phyloP scores from a whole-genome alignment of 1,140 invertebrate genomes.

The Melitaea cinxia region DNA sequence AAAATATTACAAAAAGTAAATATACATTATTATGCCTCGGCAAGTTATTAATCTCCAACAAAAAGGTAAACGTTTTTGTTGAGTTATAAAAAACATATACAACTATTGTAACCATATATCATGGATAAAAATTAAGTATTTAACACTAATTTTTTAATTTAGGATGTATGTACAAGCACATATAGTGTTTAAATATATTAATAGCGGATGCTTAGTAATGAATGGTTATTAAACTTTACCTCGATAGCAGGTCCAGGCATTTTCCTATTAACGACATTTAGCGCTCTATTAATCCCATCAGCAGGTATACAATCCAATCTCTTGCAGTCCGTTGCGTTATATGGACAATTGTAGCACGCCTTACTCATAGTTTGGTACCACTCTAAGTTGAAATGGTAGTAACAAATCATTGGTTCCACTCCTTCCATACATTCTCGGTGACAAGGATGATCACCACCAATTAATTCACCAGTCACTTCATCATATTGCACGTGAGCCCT shows the following conservation, averaged over 20 bases:
- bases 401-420: constrained; percentile 84
- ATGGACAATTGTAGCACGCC: constrained; percentile 93
- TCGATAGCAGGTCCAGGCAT: constrained; percentile 93
- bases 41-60: no score
- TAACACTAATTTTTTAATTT: no score
- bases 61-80: no score
- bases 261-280: constrained; percentile 92
- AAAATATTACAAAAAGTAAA: no score
- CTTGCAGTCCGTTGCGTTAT: constrained; percentile 88
- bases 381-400: constrained; percentile 88
- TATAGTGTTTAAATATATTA: no score
- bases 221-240: constrained; percentile 74
- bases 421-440: constrained; percentile 77
- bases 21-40: no score
- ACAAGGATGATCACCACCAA: constrained; percentile 75
- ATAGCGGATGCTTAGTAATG: neutral
- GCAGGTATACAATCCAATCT: constrained; percentile 90
- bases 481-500: constrained; percentile 64
- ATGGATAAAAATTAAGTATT: no score
- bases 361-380: constrained; percentile 93
- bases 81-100: no score
- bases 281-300: constrained; percentile 88
- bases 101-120: no score
- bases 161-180: no score
- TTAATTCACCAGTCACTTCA: constrained; percentile 69